Conservation (phyloP, 2,888 invertebrate species). For the Arge pagana region DNA sequence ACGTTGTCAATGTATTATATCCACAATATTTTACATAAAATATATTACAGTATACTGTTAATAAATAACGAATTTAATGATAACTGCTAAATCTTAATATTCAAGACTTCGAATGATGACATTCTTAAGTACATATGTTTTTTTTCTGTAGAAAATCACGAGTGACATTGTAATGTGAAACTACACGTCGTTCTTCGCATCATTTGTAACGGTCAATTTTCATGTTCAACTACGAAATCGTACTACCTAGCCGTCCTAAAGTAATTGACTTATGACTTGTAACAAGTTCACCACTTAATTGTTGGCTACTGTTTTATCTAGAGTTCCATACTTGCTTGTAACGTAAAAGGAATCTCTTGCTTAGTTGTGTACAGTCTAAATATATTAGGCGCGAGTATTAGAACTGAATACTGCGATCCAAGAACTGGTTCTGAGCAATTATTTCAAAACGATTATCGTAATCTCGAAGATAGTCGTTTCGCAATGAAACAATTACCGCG, state of each 20-base stretch:
- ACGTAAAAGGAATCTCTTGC: no score
- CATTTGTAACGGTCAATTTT: slow-evolving; percentile 17
- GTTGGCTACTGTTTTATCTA: no score
- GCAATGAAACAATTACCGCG: no score
- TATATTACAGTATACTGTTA: slow-evolving; percentile 49
- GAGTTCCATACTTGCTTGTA: no score
- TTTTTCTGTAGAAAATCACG: slow-evolving; percentile 27
- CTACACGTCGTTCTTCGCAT: no score
- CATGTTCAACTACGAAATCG: slow-evolving; percentile 21
- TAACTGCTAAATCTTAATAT: slow-evolving; percentile 21
- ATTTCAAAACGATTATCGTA: no score
- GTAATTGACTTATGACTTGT: slow-evolving; percentile 33
- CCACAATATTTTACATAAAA: slow-evolving; percentile 54
- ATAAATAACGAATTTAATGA: slow-evolving; percentile 39
- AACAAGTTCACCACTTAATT: no score
- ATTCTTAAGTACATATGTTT: slow-evolving; percentile 38
- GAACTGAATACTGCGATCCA: no score
- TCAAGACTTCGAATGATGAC: slow-evolving; percentile 32
- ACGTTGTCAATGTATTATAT: slow-evolving; percentile 42
- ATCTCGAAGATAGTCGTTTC: no score
- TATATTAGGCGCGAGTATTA: no score
- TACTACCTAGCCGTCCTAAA: slow-evolving; percentile 26
- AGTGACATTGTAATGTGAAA: slow-evolving; percentile 22
- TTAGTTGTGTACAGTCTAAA: no score
- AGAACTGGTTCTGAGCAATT: no score